These are phyloP conservation scores for Diadumene lineata DNA, from an alignment of 92 coral and sea anemone genomes.

Conservation along the genomic window DNA sequence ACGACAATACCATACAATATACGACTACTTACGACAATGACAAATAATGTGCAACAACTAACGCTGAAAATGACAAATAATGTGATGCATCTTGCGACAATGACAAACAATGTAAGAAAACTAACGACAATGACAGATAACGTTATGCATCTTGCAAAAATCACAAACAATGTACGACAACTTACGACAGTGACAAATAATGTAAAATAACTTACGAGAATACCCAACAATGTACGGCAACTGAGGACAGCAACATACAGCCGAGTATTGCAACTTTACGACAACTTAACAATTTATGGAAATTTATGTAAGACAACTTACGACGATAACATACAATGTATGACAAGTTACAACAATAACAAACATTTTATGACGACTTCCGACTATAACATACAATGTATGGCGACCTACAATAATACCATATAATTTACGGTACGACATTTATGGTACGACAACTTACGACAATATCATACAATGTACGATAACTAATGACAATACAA, in stretches of 20 bases:
- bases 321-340: background rate
- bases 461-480: background rate
- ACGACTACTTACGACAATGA: background rate
- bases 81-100: background rate
- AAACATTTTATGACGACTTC: background rate
- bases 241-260: background rate
- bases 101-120: background rate
- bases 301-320: background rate
- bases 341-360: background rate
- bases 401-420: background rate
- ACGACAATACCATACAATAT: conserved; percentile 1
- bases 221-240: background rate
- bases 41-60: background rate
- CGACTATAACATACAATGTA: background rate
- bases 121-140: background rate
- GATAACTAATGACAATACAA: background rate
- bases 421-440: too few species aligned
- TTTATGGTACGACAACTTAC: background rate
- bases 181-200: background rate
- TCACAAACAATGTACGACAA: background rate
- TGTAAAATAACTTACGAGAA: background rate
- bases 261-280: background rate
- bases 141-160: background rate
- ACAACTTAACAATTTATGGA: background rate
- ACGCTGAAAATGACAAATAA: background rate